Conservation (phyloP, 1,140 invertebrate species). For the Drosophila mauritiana region DNA sequence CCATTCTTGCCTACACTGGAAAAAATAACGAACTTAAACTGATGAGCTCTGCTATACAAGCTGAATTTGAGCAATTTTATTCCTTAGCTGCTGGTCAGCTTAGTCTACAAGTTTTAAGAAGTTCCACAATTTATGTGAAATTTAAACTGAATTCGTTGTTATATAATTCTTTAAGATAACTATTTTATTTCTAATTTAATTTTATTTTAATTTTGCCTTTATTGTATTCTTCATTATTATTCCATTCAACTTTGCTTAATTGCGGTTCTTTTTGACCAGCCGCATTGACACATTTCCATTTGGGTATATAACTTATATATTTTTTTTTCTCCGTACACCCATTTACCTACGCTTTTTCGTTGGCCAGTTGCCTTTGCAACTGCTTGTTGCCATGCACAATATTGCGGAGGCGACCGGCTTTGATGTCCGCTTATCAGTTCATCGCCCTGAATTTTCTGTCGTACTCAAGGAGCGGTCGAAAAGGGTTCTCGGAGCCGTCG, state of each 20-base stretch:
- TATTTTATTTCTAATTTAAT: no score
- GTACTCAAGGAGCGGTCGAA: slow-evolving; percentile 36
- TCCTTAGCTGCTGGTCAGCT: no score
- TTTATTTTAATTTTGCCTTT: not conserved
- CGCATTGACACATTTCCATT: not conserved
- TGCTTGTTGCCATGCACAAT: slow-evolving; percentile 56
- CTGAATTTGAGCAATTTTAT: no score
- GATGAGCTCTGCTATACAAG: not conserved
- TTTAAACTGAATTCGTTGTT: no score
- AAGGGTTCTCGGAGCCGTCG: slow-evolving; percentile 57
- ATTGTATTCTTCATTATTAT: no score
- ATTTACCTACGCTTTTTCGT: slow-evolving; percentile 56
- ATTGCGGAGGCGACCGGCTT: slow-evolving; percentile 49
- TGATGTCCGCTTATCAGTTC: slow-evolving; percentile 77
- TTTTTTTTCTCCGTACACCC: slow-evolving; percentile 11
- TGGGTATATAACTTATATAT: not conserved
- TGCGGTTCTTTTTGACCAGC: not conserved
- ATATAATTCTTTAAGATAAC: no score
- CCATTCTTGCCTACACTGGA: slow-evolving; percentile 4
- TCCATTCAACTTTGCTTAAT: no score
- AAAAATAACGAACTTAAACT: no score
- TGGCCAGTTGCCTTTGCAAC: slow-evolving; percentile 10
- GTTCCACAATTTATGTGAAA: no score
- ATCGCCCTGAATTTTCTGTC: slow-evolving; percentile 56
- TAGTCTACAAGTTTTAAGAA: no score